phyloP scores from a whole-genome alignment of 2,888 invertebrate genomes.

The Isotomurus palustris region DNA sequence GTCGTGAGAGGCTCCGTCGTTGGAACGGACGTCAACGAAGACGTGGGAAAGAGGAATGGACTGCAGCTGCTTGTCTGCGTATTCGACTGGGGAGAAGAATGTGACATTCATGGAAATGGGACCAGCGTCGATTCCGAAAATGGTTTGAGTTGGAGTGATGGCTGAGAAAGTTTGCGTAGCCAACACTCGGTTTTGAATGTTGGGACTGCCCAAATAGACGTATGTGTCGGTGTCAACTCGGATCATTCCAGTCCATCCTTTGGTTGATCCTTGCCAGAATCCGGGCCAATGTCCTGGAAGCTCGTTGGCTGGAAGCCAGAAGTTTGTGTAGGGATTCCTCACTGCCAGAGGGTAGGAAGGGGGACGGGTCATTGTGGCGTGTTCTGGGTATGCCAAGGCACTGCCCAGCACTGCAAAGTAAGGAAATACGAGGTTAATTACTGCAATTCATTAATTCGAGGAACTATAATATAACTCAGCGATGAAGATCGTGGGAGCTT shows the following conservation, averaged over 20 bases:
- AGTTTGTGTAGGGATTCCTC: conserved; percentile 25
- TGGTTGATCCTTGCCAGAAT: conserved; percentile 34
- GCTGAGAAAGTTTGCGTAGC: conserved; percentile 21
- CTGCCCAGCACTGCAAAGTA: too few species aligned
- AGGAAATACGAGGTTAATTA: too few species aligned
- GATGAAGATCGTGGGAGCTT: too few species aligned
- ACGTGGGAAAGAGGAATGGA: conserved; percentile 40
- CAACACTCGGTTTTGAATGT: conserved; percentile 1
- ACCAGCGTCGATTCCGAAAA: conserved; percentile 31
- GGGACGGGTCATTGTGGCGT: conserved; percentile 23
- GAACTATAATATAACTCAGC: too few species aligned
- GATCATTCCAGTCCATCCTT: conserved; percentile 41
- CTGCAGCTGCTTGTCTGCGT: conserved; percentile 24
- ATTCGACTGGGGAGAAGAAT: conserved; percentile 40
- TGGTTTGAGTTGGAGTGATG: conserved; percentile 37
- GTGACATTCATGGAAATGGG: conserved; percentile 34
- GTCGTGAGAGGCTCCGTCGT: conserved; percentile 27
- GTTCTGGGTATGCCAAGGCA: not conserved
- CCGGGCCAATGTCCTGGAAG: conserved; percentile 40
- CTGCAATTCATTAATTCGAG: too few species aligned
- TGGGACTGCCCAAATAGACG: conserved; percentile 31
- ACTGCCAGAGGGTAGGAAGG: conserved; percentile 34
- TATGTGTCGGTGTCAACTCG: conserved; percentile 33
- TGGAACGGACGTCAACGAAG: conserved; percentile 22
- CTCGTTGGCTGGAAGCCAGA: conserved; percentile 33